These are phyloP conservation scores for Lutjanus argentimaculatus DNA, from an alignment of 2,797 vertebrate species.

Conservation along the genomic window DNA sequence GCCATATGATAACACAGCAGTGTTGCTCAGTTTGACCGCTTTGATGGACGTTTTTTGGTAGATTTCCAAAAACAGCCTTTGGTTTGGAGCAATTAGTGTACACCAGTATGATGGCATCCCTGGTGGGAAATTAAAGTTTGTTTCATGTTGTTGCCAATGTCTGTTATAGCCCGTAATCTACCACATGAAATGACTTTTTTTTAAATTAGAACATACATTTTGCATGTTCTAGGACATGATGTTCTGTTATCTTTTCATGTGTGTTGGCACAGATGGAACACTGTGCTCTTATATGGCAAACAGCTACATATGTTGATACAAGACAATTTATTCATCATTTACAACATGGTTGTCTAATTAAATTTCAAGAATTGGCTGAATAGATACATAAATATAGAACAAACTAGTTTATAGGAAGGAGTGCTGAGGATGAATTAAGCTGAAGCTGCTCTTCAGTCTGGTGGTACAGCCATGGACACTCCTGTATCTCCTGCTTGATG, in stretches of 20 bases:
- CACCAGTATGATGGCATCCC: slow-evolving; percentile 10
- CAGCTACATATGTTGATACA: neutral
- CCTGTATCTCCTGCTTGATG: too few species aligned
- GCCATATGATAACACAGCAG: slow-evolving; percentile 42
- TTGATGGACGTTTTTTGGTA: slow-evolving; percentile 42
- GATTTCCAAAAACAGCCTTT: slow-evolving; percentile 36
- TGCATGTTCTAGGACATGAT: neutral
- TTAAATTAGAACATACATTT: neutral
- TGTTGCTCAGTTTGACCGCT: slow-evolving; percentile 28
- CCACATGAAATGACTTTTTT: slow-evolving; percentile 1
- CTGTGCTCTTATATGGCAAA: neutral
- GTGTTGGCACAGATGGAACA: neutral
- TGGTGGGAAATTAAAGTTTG: slow-evolving; percentile 28
- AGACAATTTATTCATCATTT: too few species aligned
- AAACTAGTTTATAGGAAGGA: too few species aligned
- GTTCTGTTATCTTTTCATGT: neutral
- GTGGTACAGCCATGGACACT: too few species aligned
- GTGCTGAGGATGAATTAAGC: too few species aligned
- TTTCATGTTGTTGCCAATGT: slow-evolving; percentile 34
- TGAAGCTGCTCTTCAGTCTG: too few species aligned
- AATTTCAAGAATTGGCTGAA: too few species aligned
- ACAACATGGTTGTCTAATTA: too few species aligned
- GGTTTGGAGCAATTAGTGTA: slow-evolving; percentile 42
- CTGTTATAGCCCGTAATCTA: slow-evolving; percentile 12
- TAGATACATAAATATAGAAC: too few species aligned